These are phyloP conservation scores for Brachyrhaphis roseni DNA, from an alignment of 2,797 vertebrate genomes.

Conservation along the genomic window DNA sequence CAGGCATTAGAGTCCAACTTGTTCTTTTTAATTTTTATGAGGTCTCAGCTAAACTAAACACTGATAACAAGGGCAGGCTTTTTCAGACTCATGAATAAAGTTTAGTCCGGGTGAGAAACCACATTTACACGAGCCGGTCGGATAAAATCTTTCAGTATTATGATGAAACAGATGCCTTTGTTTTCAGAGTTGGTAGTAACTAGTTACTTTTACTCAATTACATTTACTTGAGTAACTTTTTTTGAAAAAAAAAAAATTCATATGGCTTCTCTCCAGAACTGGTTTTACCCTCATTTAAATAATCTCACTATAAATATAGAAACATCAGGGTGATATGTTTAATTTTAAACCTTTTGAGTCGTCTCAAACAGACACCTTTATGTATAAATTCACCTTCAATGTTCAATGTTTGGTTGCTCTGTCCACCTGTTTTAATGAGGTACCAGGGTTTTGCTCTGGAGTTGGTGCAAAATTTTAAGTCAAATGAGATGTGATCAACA, in stretches of 20 bases:
- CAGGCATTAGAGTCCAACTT: constrained; percentile 62
- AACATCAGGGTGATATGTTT: too few relatives aligned
- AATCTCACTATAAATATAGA: too few relatives aligned
- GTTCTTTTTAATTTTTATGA: constrained; percentile 61
- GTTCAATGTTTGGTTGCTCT: too few relatives aligned
- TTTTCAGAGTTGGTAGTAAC: background rate
- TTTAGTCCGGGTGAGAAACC: constrained; percentile 46
- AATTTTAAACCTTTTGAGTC: too few relatives aligned
- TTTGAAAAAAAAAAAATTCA: too few relatives aligned
- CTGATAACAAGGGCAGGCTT: constrained; percentile 53
- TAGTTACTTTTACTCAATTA: too few relatives aligned
- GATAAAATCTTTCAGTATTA: background rate
- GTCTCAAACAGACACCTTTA: too few relatives aligned
- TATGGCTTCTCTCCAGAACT: too few relatives aligned
- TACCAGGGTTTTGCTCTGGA: background rate
- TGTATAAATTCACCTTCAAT: too few relatives aligned
- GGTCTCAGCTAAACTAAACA: constrained; percentile 65
- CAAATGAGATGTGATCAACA: background rate
- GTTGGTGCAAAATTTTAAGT: background rate
- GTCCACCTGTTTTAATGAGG: background rate
- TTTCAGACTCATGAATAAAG: constrained; percentile 52
- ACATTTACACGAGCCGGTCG: constrained; percentile 29
- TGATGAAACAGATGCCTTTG: background rate
- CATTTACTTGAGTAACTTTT: too few relatives aligned
- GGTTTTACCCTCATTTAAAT: too few relatives aligned